Base-by-base conservation (phyloP, 2,888 invertebrate species). In the Leptogaster cylindrica region DNA sequence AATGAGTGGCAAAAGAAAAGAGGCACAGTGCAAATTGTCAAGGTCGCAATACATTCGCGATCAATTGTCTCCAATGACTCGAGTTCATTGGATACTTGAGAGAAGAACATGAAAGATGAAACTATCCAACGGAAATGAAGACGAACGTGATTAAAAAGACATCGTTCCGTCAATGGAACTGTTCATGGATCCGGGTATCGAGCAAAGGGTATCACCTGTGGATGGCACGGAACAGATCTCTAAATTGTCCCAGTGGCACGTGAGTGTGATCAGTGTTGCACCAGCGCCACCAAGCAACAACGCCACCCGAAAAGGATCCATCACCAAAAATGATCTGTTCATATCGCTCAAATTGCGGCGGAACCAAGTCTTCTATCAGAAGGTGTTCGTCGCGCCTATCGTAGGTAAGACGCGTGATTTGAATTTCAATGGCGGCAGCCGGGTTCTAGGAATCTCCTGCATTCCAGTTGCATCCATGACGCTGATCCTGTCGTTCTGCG, bases 341-440 rank as follows among this genome's bases (percentile, higher is more conserved):
- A 72, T 80, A 10, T 73, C 70, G 33, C 74, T 79, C 31, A 73
- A 66, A 1, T 70, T 80, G 28, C 72, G 74, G n/a, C 70, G 80
- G 1, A 80, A 80, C 52, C 71, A 74, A 16, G 12, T 36, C 6
- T 80, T 79, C 66, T 80, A 78, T 67, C 73, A 71, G 25, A 72
- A 74, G 41, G 75, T 79, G 2, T 80, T 79, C 39, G 73, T 72
- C 0, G 72, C 77, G 71, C 80, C 80, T 0, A 68, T 77, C 14
- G 55, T 76, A 23, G 76, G 79, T 79, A 70, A 71, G 74, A 1
- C 10, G 20, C 31, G 7, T 25, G 28, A 41, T 44, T n/a, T 20
- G 2, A 50, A 18, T 10, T 23, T 8, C 41, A 28, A 31, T n/a
- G n/a, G n/a, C n/a, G n/a, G n/a, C n/a, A n/a, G n/a, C n/a, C n/a